phyloP scores from a whole-genome alignment of 2,797 vertebrate genomes.

The Fistularia commersonii region DNA sequence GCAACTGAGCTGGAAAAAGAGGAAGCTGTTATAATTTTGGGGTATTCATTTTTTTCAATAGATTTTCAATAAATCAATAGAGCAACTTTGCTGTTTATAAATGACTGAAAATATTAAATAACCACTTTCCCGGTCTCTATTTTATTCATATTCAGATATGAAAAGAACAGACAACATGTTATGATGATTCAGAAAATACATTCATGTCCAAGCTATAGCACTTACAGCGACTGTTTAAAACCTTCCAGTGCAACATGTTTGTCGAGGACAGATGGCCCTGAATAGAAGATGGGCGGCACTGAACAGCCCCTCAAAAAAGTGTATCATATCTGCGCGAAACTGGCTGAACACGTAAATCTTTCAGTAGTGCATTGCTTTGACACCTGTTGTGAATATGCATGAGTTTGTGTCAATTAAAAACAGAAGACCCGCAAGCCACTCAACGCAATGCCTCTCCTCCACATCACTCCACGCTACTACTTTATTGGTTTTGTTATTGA shows the following conservation, averaged over 20 bases:
- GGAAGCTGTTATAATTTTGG: too few relatives aligned
- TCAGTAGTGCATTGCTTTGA: slow-evolving; percentile 26
- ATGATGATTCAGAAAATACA: too few relatives aligned
- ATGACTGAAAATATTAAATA: too few relatives aligned
- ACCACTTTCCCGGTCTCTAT: too few relatives aligned
- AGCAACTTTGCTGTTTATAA: too few relatives aligned
- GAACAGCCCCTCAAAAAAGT: slow-evolving; percentile 32
- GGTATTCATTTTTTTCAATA: too few relatives aligned
- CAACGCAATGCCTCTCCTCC: slow-evolving; percentile 54
- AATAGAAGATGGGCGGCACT: slow-evolving; percentile 6
- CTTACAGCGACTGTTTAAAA: slow-evolving; percentile 3
- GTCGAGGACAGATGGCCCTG: slow-evolving; percentile 25
- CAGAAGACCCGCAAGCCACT: slow-evolving; percentile 43
- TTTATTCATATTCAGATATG: too few relatives aligned
- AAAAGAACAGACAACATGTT: too few relatives aligned
- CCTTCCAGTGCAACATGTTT: not conserved
- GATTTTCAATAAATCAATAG: too few relatives aligned
- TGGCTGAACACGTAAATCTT: slow-evolving; percentile 32
- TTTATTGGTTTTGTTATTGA: slow-evolving; percentile 56
- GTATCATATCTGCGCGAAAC: slow-evolving; percentile 48
- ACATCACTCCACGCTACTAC: slow-evolving; percentile 34
- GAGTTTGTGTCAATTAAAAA: slow-evolving; percentile 67
- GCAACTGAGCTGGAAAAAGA: too few relatives aligned
- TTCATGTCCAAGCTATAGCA: not conserved
- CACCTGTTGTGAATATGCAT: slow-evolving; percentile 66